These are phyloP conservation scores for Ethmia dodecea DNA, from an alignment of 2,888 invertebrate species.

Conservation along the genomic window DNA sequence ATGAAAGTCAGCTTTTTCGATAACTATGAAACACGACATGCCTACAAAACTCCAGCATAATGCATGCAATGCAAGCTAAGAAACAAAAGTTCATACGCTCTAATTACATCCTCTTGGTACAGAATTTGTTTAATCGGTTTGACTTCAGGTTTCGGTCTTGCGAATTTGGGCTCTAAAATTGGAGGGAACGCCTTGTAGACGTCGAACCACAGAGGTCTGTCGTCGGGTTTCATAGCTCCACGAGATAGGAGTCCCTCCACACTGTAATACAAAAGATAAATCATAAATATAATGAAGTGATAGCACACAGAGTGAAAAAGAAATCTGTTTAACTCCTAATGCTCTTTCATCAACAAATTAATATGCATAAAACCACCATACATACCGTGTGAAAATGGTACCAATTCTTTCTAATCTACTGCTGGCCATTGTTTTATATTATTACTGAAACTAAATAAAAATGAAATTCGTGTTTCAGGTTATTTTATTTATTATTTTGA, in stretches of 20 bases:
- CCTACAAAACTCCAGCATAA: too few relatives aligned
- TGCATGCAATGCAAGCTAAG: too few relatives aligned
- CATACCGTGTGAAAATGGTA: constrained; percentile 83
- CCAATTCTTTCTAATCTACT: constrained; percentile 85
- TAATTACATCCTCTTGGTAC: constrained; percentile 88
- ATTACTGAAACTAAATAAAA: too few relatives aligned
- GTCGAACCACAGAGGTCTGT: constrained; percentile 95
- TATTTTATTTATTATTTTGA: too few relatives aligned
- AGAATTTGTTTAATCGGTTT: constrained; percentile 82
- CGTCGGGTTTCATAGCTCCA: constrained; percentile 87
- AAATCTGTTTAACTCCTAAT: too few relatives aligned
- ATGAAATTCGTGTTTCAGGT: too few relatives aligned
- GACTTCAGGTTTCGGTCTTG: constrained; percentile 79
- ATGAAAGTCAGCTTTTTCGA: too few relatives aligned
- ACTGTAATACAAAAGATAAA: constrained; percentile 61
- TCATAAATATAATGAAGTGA: too few relatives aligned
- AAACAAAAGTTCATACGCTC: constrained; percentile 85
- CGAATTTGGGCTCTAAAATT: constrained; percentile 86
- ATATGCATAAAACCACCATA: too few relatives aligned
- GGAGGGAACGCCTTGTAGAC: constrained; percentile 95
- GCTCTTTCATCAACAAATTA: too few relatives aligned
- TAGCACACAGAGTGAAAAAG: too few relatives aligned
- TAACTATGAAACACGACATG: too few relatives aligned
- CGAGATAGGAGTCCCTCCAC: constrained; percentile 86
- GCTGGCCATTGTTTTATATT: constrained; percentile 84